Base-by-base conservation (phyloP, 2,888 invertebrate species). In the Netelia melanura region DNA sequence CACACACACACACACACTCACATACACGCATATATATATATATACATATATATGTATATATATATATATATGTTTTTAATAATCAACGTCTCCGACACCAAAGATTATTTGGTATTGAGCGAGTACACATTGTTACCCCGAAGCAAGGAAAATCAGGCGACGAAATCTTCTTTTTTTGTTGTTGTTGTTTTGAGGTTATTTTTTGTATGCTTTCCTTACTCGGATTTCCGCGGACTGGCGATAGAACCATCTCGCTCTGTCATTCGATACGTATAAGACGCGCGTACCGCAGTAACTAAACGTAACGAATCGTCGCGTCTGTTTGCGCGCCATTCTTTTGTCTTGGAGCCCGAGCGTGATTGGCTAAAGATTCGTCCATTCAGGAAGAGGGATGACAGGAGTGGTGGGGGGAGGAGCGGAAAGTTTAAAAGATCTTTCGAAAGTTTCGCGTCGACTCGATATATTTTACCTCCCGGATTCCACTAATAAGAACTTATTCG, bases 361-460 rank as follows among this genome's bases (percentile, higher is more conserved):
- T 65, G 72, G 65, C 52, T 64, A 79, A 71, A 79, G 79, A 79
- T 79, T 72, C n/a, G 70, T 43, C 54, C 43, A 54, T 64, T 62
- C 30, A 23, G 79, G 71, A 70, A 70, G 71, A 71, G 71, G 10
- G 5, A 48, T 14, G 48, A 38, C 6, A 38, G 38, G 38, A 6
- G 38, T 0, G 30, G 30, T 3, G 30, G 38, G 38, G 6, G 38
- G 38, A 38, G n/a, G 1, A 3, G 52, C n/a, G 54, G 54, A 17
- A 54, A 54, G 54, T 54, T 79, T 62, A 38, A 38, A 71, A n/a
- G 54, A 80, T 80, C 80, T 72, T 56, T 80, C 80, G 65, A 30
- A 56, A 56, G 30, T 72, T 72, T 17, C 56, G 72, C 64, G 25
- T 64, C 38, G 80, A 80, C 72, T 56, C 17, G 25, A 72, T 25